Evolutionary conservation across 2,797 vertebrate genomes (phyloP).

Genomic region (Sparidentex hasta): DNA sequence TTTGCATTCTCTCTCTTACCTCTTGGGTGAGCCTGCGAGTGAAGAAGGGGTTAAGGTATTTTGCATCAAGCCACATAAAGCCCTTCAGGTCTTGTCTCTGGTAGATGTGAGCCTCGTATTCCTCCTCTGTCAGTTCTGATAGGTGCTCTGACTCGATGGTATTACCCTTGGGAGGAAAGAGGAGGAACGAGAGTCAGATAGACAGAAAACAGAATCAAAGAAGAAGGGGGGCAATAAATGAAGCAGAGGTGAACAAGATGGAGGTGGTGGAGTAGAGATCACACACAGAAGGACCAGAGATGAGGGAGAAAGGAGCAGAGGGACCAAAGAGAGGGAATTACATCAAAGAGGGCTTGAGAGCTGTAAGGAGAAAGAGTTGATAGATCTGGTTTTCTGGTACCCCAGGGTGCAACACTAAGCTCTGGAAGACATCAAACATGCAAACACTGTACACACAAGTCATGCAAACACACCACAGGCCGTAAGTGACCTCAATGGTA

Average conservation of each 20-base stretch:
- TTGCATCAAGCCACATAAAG: conserved; percentile 98
- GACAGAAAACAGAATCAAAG: conserved; percentile 16
- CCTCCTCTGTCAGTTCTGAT: conserved; percentile 97
- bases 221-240: neutral
- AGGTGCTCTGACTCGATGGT: conserved; percentile 95
- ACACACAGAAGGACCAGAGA: conserved; percentile 15
- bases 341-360: conserved; percentile 48
- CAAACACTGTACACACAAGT: conserved; percentile 28
- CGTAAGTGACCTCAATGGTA: conserved; percentile 11
- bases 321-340: conserved; percentile 29
- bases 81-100: conserved; percentile 96
- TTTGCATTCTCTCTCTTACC: conserved; percentile 76
- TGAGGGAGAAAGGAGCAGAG: conserved; percentile 7
- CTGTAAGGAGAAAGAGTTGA: conserved; percentile 22
- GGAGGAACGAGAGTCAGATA: conserved; percentile 7
- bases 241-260: conserved; percentile 2
- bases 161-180: conserved; percentile 88
- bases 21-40: conserved; percentile 97
- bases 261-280: conserved; percentile 21
- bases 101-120: conserved; percentile 96
- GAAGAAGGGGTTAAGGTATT: conserved; percentile 98
- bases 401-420: conserved; percentile 8
- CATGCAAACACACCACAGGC: conserved; percentile 13
- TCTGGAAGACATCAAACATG: conserved; percentile 56
- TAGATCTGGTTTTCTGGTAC: conserved; percentile 27